Evolutionary conservation across 2,113 vertebrate genomes (phyloP).

Genomic region (Notothenia coriiceps): DNA sequence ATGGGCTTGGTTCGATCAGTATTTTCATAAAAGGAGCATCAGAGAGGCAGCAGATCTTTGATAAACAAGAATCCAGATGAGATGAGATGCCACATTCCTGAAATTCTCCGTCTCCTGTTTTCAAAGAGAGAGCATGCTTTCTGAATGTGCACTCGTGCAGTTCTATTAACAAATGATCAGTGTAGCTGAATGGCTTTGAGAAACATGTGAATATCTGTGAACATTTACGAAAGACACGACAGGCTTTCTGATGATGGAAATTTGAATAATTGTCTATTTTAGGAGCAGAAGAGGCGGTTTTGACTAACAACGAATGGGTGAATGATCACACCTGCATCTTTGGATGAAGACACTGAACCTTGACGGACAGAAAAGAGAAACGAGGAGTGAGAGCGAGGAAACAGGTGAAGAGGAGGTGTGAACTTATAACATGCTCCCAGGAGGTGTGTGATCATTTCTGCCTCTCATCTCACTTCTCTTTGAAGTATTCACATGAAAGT

Average conservation of each 20-base stretch:
- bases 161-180: constrained; percentile 27
- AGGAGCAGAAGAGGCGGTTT: constrained; percentile 40
- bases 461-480: constrained; percentile 62
- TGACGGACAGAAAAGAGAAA: constrained; percentile 36
- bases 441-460: constrained; percentile 61
- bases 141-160: constrained; percentile 8
- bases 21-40: constrained; percentile 18
- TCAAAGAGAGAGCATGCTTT: background rate
- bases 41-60: background rate
- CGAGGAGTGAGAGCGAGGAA: constrained; percentile 35
- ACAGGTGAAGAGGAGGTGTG: constrained; percentile 69
- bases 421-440: constrained; percentile 50
- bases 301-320: constrained; percentile 48
- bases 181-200: constrained; percentile 24
- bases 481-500: constrained; percentile 60
- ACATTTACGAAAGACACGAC: constrained; percentile 23
- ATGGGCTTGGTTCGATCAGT: constrained; percentile 1
- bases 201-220: constrained; percentile 25
- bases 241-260: constrained; percentile 10
- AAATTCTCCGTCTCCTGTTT: constrained; percentile 45
- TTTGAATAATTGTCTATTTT: constrained; percentile 59
- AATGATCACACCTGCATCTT: constrained; percentile 69
- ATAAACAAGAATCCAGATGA: constrained; percentile 43
- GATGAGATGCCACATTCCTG: constrained; percentile 35
- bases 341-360: constrained; percentile 51